These are phyloP conservation scores for Acleris cristana DNA, from an alignment of 2,888 invertebrate genomes.

Conservation along the genomic window DNA sequence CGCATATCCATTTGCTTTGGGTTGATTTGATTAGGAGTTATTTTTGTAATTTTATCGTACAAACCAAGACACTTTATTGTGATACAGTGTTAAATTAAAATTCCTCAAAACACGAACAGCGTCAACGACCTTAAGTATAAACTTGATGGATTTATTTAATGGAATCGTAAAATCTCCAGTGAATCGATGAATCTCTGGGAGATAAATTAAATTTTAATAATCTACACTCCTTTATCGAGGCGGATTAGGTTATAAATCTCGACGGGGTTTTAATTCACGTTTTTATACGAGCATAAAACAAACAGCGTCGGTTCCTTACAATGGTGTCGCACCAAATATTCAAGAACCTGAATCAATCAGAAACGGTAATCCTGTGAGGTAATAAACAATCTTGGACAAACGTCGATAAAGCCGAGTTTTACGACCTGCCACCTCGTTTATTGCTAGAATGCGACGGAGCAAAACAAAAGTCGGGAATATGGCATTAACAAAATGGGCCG, in stretches of 20 bases:
- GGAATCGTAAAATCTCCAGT: conserved; percentile 54
- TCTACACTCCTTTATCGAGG: conserved; percentile 55
- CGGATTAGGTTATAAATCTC: conserved; percentile 56
- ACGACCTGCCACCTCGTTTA: conserved; percentile 79
- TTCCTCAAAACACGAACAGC: conserved; percentile 24
- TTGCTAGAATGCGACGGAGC: conserved; percentile 59
- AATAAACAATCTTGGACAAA: conserved; percentile 76
- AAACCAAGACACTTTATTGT: conserved; percentile 46
- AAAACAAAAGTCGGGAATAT: conserved; percentile 67
- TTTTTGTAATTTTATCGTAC: conserved; percentile 53
- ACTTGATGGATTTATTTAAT: conserved; percentile 41
- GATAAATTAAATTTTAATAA: conserved; percentile 66
- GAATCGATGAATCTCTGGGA: conserved; percentile 52
- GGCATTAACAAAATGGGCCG: conserved; percentile 67
- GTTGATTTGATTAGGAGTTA: conserved; percentile 70
- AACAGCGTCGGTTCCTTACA: conserved; percentile 57
- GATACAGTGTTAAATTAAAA: conserved; percentile 31
- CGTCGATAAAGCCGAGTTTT: conserved; percentile 70
- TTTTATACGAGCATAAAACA: conserved; percentile 69
- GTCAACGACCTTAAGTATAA: conserved; percentile 42
- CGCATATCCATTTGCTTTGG: conserved; percentile 74
- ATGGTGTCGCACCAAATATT: conserved; percentile 63
- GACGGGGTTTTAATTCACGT: conserved; percentile 55
- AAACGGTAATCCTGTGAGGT: conserved; percentile 72
- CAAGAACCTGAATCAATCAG: conserved; percentile 76